Conservation (phyloP, 2,888 invertebrate species). For the Acronicta alni region DNA sequence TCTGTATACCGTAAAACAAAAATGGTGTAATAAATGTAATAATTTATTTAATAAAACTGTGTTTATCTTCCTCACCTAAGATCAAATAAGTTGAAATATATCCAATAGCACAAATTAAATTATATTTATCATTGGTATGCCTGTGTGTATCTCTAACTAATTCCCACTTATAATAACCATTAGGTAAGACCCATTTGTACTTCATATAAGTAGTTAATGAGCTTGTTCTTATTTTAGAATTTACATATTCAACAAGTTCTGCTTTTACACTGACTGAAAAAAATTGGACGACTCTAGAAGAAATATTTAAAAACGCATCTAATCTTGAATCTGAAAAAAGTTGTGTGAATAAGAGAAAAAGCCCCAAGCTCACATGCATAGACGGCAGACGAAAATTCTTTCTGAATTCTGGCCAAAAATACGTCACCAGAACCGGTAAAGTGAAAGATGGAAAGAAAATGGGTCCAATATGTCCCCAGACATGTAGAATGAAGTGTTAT, state of each 20-base stretch:
- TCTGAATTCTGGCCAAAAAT: slow-evolving; percentile 1
- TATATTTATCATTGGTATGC: too few species aligned
- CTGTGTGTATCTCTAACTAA: too few species aligned
- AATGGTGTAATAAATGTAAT: too few species aligned
- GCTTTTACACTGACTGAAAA: not conserved
- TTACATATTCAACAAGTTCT: not conserved
- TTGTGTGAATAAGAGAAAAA: not conserved
- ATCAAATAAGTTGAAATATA: too few species aligned
- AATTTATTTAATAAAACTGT: too few species aligned
- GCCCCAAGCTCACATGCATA: not conserved
- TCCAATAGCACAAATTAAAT: too few species aligned
- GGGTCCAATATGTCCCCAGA: not conserved
- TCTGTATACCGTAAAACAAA: too few species aligned
- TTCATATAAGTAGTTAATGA: too few species aligned
- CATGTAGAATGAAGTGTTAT: slow-evolving; percentile 6
- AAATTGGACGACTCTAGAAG: not conserved
- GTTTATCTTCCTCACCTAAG: too few species aligned
- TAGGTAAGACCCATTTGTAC: too few species aligned
- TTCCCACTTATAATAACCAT: too few species aligned
- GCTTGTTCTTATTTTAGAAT: not conserved
- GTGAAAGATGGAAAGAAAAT: not conserved
- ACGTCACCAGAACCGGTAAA: not conserved
- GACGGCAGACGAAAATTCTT: not conserved
- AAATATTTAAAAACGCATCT: not conserved
- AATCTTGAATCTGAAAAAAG: not conserved